Conservation (phyloP, 2,888 invertebrate genomes). For the Idaea straminata region DNA sequence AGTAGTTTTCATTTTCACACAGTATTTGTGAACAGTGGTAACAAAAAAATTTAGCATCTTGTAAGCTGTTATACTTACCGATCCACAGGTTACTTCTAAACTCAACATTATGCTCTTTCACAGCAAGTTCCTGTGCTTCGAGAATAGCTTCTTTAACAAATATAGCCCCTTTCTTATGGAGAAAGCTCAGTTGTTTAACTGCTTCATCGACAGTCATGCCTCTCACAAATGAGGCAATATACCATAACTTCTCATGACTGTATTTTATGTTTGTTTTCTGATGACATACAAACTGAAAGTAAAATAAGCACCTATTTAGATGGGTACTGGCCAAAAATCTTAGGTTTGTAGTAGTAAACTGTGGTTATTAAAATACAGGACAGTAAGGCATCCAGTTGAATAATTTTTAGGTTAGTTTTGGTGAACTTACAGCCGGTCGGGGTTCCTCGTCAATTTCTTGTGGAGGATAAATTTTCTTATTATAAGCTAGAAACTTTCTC, state of each 20-base stretch:
- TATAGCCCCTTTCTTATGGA: slow-evolving; percentile 88
- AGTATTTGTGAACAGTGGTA: too few relatives aligned
- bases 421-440: slow-evolving; percentile 88
- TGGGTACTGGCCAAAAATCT: background rate
- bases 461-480: slow-evolving; percentile 90
- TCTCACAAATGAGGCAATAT: slow-evolving; percentile 90
- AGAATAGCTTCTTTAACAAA: slow-evolving; percentile 88
- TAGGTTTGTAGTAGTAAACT: too few relatives aligned
- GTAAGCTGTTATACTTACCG: slow-evolving; percentile 75
- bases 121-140: slow-evolving; percentile 94
- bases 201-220: slow-evolving; percentile 98
- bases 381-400: too few relatives aligned
- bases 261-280: slow-evolving; percentile 92
- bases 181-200: slow-evolving; percentile 92
- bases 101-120: slow-evolving; percentile 94
- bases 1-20: too few relatives aligned
- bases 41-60: too few relatives aligned
- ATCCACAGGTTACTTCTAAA: slow-evolving; percentile 97
- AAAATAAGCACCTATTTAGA: slow-evolving; percentile 7
- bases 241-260: slow-evolving; percentile 96
- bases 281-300: slow-evolving; percentile 93
- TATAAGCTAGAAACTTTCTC: slow-evolving; percentile 82
- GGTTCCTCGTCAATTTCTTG: slow-evolving; percentile 85
- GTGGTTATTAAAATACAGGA: too few relatives aligned
- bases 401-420: too few relatives aligned